These are phyloP conservation scores for Ambastaia sidthimunki DNA, from an alignment of 2,797 vertebrate species.

Conservation along the genomic window DNA sequence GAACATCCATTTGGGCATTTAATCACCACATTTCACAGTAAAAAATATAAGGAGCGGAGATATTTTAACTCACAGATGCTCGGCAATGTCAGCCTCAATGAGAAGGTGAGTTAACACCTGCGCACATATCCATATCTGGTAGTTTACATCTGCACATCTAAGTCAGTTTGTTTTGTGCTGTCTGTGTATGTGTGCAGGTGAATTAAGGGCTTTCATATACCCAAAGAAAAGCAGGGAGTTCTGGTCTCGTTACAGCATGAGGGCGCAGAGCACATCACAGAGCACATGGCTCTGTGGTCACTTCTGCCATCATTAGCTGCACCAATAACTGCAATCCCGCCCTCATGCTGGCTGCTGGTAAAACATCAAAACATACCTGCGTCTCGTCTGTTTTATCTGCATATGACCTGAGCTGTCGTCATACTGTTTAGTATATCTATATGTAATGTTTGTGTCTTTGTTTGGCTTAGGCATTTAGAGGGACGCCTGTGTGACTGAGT, in stretches of 20 bases:
- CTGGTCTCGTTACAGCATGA: conserved; percentile 83
- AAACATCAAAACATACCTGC: neutral
- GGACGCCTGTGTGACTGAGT: conserved; percentile 93
- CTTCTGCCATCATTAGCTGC: conserved; percentile 96
- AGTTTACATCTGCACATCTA: neutral
- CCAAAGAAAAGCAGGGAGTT: conserved; percentile 84
- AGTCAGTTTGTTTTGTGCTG: neutral
- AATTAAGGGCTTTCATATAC: conserved; percentile 92
- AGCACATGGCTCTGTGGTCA: conserved; percentile 92
- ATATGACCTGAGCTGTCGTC: neutral
- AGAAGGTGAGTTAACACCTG: conserved; percentile 81
- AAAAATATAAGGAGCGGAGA: conserved; percentile 76
- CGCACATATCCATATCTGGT: neutral
- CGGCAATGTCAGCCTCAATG: conserved; percentile 85
- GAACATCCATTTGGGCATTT: conserved; percentile 84
- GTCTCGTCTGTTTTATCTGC: no score
- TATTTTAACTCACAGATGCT: conserved; percentile 92
- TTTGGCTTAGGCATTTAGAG: conserved; percentile 85
- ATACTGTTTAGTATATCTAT: neutral
- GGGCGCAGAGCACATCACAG: conserved; percentile 86
- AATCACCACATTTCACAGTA: conserved; percentile 80
- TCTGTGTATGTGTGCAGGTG: conserved; percentile 79
- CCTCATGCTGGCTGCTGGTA: conserved; percentile 96
- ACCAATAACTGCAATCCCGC: conserved; percentile 98
- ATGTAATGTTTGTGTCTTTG: conserved; percentile 5